Base-by-base conservation (phyloP, 2,797 vertebrate species). In the Ptychadena robeensis region DNA sequence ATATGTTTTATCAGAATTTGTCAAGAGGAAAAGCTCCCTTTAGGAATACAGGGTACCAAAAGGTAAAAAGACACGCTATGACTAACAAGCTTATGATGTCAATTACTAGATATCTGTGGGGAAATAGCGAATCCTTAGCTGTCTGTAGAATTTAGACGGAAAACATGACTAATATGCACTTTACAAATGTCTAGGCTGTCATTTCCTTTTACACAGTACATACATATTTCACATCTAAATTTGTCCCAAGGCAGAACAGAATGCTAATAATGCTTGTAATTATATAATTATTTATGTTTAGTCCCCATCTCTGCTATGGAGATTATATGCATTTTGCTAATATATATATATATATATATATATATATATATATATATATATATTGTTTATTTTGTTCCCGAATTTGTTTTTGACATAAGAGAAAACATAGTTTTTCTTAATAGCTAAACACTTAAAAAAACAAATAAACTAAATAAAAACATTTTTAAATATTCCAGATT, bases 131-230 rank as follows among this genome's bases (percentile, higher is more conserved):
- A 32, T 81, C 38, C 79, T 59, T 38, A 44, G 38, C 32, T 11
- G 79, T 30, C 28, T 73, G 35, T 81, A n/a, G 2, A 53, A 48
- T 73, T 65, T 73, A 32, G 12, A 81, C 63, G 12, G 9, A 81
- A 72, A 73, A 73, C 57, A 53, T 32, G 37, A 65, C 59, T 71
- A 73, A 72, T 48, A 48, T 44, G 32, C 78, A 73, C 57, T 72
- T 73, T 48, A 73, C 59, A 73, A 81, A 80, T 81, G 59, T 81
- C 28, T 44, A 28, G 9, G 10, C 44, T 79, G 65, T 57, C 76
- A 79, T 69, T 68, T 68, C 30, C 8, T 57, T 78, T 79, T 57
- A 68, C 15, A 28, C 15, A 25, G 65, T 28, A 34, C 30, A 32
- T 64, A 44, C 59, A 59, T 37, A 79, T 69, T 79, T 79, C 32